Evolutionary conservation across 2,888 invertebrate genomes (phyloP), one percentile per base, ranked within the genome.

Genomic region (Caenorhabditis plicata): DNA sequence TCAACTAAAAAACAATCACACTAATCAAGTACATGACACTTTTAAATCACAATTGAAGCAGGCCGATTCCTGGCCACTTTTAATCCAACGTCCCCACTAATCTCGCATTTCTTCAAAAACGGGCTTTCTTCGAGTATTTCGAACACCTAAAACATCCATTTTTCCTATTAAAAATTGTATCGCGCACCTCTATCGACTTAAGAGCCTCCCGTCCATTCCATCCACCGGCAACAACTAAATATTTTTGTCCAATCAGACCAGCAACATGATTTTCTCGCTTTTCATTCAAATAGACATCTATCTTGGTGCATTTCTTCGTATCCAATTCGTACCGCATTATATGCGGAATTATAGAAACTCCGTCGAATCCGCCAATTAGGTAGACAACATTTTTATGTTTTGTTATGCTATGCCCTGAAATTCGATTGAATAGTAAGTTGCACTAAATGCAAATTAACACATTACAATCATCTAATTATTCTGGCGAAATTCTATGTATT

Each of bases 181-280:
- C 4, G 26, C 27, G 31, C 35, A 66, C 47, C 36, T 75, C 77
- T 17, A 76, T 53, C 27, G 38, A 32, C 15, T 48, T 36, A 5
- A 74, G 29, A 1, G 75, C 58, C n/a, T 39, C 20, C n/a, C 35
- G 36, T 4, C 68, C 67, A 33, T 75, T 52, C 77, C 77, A 77
- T 3, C 77, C 77, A 17, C 67, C 77, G 11, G 68, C 62, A 25
- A 76, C 64, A 7, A 71, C 46, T 2, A 77, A 39, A 50, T 45
- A 68, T 15, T 45, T 40, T 31, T 44, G 58, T 17, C 41, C 35
- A 19, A 64, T 38, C n/a, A 57, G 41, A 2, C 48, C 57, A 1
- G 64, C 48, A 38, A 64, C 58, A 47, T 75, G 74, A 41, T 75
- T 75, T 50, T 75, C 75, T 5, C 75, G 65, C 22, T 70, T 60